Evolutionary conservation across 2,113 vertebrate species (phyloP), one percentile per base, ranked within the genome.

Genomic region (Coregonus clupeaformis): DNA sequence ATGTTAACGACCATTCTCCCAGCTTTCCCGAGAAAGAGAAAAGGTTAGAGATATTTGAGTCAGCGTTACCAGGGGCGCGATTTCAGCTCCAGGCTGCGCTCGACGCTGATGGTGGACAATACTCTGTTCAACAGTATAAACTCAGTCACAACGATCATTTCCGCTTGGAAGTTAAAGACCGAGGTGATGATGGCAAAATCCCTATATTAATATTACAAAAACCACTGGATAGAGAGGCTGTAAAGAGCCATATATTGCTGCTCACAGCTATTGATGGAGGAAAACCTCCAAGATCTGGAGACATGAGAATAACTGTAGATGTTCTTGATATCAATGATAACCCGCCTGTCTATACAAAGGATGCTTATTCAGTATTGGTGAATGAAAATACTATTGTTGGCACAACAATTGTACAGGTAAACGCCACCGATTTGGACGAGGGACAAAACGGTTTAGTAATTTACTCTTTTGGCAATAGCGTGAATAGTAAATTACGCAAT

Each of bases 1-100:
- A 96, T 67, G 79, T 95, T 36, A 95, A 95, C 22, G 94, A 95
- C 72, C 92, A 94, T 6, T 80, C 89, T 0, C 94, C 92, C 0
- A 3, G 76, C 6, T 95, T 95, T 75, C 84, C 90, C 0, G 86
- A 84, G 0, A 82, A 72, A 65, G 81, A 81, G 29, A 88, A 90
- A 74, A 68, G 20, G 11, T 52, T 91, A 2, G 77, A 88, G 7
- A 92, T 95, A 11, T 72, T 69, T 0, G 94, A 95, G 71, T 82
- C 84, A 4, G 82, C 83, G 0, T 55, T 84, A 67, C 85, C 90
- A 16, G 93, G 93, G 0, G 85, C 90, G 13, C 70, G 82, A 6
- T 93, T 93, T 81, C 92, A 90, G 16, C 45, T 94, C 1, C 88
- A 93, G 76, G 89, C 86, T 49, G 94, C 94, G 0, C 78, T 81